phyloP scores from a whole-genome alignment of 2,888 invertebrate genomes.

The Troides helena region DNA sequence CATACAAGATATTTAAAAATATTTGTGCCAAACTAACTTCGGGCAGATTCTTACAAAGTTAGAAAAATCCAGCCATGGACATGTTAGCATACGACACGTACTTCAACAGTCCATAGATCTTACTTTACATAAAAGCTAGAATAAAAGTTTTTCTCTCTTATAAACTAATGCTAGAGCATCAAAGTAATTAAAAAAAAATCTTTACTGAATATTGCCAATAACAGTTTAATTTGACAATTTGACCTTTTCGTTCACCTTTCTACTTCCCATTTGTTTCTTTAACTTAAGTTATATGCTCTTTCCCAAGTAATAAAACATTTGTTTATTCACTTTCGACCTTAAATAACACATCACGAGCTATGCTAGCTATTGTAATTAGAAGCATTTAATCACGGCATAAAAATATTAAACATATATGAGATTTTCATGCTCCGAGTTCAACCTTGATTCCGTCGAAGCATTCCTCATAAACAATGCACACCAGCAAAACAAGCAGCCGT shows the following conservation, averaged over 20 bases:
- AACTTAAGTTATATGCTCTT: background rate
- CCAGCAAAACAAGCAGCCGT: conserved; percentile 63
- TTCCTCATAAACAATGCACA: conserved; percentile 74
- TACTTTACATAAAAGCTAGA: too few species aligned
- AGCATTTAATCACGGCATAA: conserved; percentile 22
- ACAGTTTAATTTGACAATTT: conserved; percentile 46
- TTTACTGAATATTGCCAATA: conserved; percentile 42
- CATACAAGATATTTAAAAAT: too few species aligned
- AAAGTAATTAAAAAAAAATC: background rate
- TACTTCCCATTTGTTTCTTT: background rate
- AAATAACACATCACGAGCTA: conserved; percentile 14
- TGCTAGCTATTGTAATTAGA: conserved; percentile 20
- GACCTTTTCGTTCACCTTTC: background rate
- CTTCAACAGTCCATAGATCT: too few species aligned
- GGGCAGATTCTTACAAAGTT: too few species aligned
- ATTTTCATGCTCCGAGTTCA: conserved; percentile 20
- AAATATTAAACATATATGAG: conserved; percentile 20
- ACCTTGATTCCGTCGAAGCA: conserved; percentile 49
- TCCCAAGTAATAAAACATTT: background rate
- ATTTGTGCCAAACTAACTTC: too few species aligned
- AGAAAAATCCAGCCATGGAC: too few species aligned
- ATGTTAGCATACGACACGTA: too few species aligned
- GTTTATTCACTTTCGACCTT: conserved; percentile 17
- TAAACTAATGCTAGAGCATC: background rate
- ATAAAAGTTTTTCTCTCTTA: background rate